Evolutionary conservation across 2,797 vertebrate species (phyloP).

Genomic region (Apogon talboti): DNA sequence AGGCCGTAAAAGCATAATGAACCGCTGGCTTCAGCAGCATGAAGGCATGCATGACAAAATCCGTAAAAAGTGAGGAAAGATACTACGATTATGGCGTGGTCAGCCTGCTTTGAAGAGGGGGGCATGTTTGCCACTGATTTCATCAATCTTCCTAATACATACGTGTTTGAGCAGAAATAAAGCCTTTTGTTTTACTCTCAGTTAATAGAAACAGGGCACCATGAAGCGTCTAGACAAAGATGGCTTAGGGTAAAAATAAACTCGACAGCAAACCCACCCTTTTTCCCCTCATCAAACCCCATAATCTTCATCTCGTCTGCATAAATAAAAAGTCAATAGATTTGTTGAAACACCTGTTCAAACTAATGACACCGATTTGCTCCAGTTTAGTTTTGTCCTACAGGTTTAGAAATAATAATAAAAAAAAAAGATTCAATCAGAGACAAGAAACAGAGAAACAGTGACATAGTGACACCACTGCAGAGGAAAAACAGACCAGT

Average conservation of each 20-base stretch:
- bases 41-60: conserved; percentile 64
- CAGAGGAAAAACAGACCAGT: conserved; percentile 76
- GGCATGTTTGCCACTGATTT: conserved; percentile 29
- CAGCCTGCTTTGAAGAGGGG: conserved; percentile 37
- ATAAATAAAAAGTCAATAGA: not conserved
- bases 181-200: conserved; percentile 4
- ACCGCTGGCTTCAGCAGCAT: conserved; percentile 56
- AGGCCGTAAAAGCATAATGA: conserved; percentile 68
- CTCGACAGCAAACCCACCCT: not conserved
- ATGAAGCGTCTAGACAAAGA: no score
- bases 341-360: conserved; percentile 37
- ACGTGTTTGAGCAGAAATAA: conserved; percentile 10
- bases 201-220: conserved; percentile 2
- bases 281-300: no score
- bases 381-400: conserved; percentile 8
- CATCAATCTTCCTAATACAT: conserved; percentile 13
- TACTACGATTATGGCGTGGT: conserved; percentile 43
- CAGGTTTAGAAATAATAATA: conserved; percentile 21
- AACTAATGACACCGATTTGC: not conserved
- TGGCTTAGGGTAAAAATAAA: not conserved
- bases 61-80: conserved; percentile 57
- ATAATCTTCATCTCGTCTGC: not conserved
- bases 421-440: conserved; percentile 61
- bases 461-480: conserved; percentile 69
- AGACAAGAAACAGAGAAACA: conserved; percentile 69